Base-by-base conservation (phyloP, 2,113 vertebrate species). In the Paratilapia polleni region DNA sequence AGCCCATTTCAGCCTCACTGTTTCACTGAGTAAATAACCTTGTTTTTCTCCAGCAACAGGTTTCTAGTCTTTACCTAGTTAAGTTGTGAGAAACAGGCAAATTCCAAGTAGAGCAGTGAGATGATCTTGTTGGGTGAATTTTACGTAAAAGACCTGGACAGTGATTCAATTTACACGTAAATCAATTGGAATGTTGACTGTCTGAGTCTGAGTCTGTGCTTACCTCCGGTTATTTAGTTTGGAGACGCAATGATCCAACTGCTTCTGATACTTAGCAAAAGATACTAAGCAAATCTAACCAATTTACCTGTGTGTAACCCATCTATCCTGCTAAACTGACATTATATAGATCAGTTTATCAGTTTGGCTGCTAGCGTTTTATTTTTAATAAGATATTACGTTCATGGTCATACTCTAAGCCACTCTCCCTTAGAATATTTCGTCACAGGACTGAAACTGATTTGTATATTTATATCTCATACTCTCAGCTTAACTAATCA, bases 21-120 rank as follows among this genome's bases (percentile, higher is more conserved):
- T 28, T 52, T 57, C 43, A 76, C 13, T 82, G 28, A 31, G 79
- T 76, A 41, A 86, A 81, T 31, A 80, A 49, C 38, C 36, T 78
- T 86, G 74, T 80, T 84, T 76, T 70, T 70, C 59, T 59, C 34
- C 9, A 61, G 11, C 54, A 77, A 47, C 36, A 78, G 47, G 76
- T 80, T 81, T 76, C n/a, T 5, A 75, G 78, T 5, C 9, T 63
- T 58, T 61, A 11, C n/a, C 13, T 61, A n/a, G 17, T 52, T 41
- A 59, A 52, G 13, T 60, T 76, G 28, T 31, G 8, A 36, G 19
- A 20, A 77, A 34, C 56, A 4, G 2, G 19, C 8, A 22, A 22
- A 19, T 78, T 80, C 26, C 19, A n/a, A 31, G 31, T 36, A 59
- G 4, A 26, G 26, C 13, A 17, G 22, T 61, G 49, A 66, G 41